Percentiles rank a stretch among this genome's conserved stretches.
These are phyloP conservation scores for Gnathonemus echidnorhynchus DNA, from an alignment of 2,113 vertebrate genomes.

Conservation along the genomic window DNA sequence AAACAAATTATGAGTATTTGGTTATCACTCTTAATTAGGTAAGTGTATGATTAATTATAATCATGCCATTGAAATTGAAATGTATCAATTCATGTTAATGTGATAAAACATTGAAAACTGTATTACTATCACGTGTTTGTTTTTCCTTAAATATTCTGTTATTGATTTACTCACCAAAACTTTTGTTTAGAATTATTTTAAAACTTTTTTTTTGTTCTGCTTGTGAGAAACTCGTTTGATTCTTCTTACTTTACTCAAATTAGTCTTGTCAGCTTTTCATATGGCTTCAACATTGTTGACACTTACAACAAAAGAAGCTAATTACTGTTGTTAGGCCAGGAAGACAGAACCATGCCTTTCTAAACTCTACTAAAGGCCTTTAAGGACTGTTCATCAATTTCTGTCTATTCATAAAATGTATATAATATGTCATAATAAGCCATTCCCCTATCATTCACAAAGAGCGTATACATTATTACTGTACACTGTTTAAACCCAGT, in stretches of 20 bases:
- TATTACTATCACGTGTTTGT: too few relatives aligned
- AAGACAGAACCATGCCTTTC: neutral
- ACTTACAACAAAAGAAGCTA: conserved; percentile 3
- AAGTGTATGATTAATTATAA: too few relatives aligned
- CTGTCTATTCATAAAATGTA: neutral
- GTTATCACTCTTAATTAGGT: too few relatives aligned
- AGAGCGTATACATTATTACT: conserved; percentile 44
- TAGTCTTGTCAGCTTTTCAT: neutral
- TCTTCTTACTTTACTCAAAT: neutral
- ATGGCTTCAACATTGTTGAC: neutral
- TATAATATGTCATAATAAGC: conserved; percentile 16
- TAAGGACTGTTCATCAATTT: conserved; percentile 12
- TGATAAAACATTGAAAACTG: too few relatives aligned
- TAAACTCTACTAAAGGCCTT: neutral
- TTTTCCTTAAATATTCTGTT: neutral
- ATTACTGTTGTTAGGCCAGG: neutral
- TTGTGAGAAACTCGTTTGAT: neutral
- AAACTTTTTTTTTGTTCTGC: neutral
- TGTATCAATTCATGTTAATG: too few relatives aligned
- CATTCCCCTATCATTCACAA: conserved; percentile 31
- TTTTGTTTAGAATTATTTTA: neutral
- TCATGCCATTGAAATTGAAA: too few relatives aligned
- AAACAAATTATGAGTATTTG: too few relatives aligned
- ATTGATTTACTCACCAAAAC: neutral
- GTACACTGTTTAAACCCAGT: conserved; percentile 37